Evolutionary conservation across 2,113 vertebrate genomes (phyloP).

Genomic region (Microtus montanus): DNA sequence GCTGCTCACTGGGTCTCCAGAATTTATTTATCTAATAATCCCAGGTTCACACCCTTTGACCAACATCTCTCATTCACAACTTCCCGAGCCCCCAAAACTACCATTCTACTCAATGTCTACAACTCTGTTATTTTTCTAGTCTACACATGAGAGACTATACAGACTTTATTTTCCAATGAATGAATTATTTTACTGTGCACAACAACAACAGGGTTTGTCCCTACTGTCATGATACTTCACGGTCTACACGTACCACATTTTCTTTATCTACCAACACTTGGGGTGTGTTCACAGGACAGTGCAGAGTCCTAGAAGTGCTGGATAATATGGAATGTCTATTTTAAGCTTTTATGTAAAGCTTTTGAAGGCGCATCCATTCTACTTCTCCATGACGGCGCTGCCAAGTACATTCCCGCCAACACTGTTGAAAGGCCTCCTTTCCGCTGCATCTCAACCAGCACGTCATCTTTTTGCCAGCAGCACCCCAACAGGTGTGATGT

Average conservation of each 20-base stretch:
- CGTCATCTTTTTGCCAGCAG: background rate
- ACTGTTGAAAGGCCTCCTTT: background rate
- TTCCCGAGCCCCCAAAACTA: background rate
- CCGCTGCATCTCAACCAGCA: background rate
- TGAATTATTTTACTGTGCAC: background rate
- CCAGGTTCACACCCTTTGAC: background rate
- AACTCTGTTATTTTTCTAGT: background rate
- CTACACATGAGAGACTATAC: background rate
- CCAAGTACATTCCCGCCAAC: background rate
- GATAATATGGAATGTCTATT: background rate
- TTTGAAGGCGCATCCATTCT: background rate
- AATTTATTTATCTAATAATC: background rate
- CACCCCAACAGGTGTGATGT: background rate
- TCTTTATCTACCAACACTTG: background rate
- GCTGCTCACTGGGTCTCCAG: background rate
- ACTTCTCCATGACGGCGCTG: background rate
- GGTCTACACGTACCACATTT: background rate
- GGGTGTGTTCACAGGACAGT: background rate
- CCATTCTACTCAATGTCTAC: background rate
- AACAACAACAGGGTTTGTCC: background rate
- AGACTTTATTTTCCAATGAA: background rate
- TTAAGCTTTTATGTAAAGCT: background rate
- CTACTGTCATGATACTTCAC: background rate
- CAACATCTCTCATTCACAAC: background rate
- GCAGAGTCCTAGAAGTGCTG: background rate